phyloP scores from a whole-genome alignment of 2,797 vertebrate species.

The Clarias platycephalus region DNA sequence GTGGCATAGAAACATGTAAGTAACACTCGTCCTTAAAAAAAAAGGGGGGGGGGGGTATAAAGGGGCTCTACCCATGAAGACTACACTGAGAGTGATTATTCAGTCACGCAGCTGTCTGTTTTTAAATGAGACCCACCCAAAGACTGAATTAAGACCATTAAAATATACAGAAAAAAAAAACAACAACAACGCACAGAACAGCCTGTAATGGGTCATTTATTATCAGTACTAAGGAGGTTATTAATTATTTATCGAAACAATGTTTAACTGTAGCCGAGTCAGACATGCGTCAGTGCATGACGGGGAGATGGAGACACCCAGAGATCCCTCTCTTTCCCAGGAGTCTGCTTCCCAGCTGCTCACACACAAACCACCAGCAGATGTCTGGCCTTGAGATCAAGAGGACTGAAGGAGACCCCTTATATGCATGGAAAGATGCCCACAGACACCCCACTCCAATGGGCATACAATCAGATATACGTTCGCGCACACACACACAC shows the following conservation, averaged over 20 bases:
- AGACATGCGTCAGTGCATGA: conserved; percentile 25
- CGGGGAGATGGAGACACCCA: conserved; percentile 15
- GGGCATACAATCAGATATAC: conserved; percentile 26
- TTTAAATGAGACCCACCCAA: conserved; percentile 7
- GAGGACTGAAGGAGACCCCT: conserved; percentile 70
- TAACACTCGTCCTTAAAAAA: background rate
- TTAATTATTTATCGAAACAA: conserved; percentile 38
- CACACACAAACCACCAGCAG: conserved; percentile 73
- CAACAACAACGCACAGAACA: background rate
- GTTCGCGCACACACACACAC: conserved; percentile 18
- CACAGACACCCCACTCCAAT: conserved; percentile 60
- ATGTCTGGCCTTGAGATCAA: conserved; percentile 79
- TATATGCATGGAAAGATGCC: conserved; percentile 74
- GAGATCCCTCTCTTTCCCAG: conserved; percentile 36
- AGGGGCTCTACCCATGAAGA: background rate
- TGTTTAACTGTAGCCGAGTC: conserved; percentile 40
- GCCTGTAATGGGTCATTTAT: conserved; percentile 13
- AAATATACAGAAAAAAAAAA: background rate
- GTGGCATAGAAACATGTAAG: conserved; percentile 6
- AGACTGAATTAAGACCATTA: background rate
- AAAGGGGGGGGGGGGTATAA: no score
- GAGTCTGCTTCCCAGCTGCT: conserved; percentile 73
- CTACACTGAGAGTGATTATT: conserved; percentile 19
- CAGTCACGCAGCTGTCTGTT: conserved; percentile 26
- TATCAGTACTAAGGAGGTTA: conserved; percentile 31